Conservation (phyloP, 1,140 invertebrate genomes). For the Bilobella aurantiaca region DNA sequence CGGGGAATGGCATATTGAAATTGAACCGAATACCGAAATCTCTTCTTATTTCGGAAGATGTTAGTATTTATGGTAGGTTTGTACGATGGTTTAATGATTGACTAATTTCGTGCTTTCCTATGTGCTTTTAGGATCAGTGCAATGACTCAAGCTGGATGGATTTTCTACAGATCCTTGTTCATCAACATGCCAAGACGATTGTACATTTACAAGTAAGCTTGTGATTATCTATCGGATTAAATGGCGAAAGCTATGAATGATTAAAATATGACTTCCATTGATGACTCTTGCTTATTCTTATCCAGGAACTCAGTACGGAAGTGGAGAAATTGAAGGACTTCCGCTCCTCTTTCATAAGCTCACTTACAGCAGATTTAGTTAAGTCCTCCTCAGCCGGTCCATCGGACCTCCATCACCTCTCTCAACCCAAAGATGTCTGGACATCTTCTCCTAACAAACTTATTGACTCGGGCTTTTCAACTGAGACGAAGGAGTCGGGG, state of each 20-base stretch:
- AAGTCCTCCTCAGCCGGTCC: conserved; percentile 8
- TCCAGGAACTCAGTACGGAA: conserved; percentile 4
- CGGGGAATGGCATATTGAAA: no score
- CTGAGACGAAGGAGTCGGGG: conserved; percentile 28
- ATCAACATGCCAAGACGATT: conserved; percentile 35
- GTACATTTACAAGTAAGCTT: conserved; percentile 30
- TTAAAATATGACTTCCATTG: no score
- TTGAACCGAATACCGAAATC: not conserved
- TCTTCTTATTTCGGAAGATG: not conserved
- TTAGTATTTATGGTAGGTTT: not conserved
- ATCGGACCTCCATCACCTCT: conserved; percentile 9
- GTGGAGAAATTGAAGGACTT: conserved; percentile 15
- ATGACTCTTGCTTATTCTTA: not conserved
- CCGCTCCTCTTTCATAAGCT: conserved; percentile 4
- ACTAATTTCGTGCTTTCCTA: conserved; percentile 12
- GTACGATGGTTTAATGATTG: not conserved
- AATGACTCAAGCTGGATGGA: conserved; percentile 30
- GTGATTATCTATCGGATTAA: not conserved
- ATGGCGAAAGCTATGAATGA: no score
- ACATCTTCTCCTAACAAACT: conserved; percentile 15
- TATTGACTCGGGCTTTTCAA: conserved; percentile 30
- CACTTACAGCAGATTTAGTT: not conserved
- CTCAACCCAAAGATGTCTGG: conserved; percentile 5
- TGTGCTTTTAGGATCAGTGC: conserved; percentile 20
- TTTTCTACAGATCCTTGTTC: conserved; percentile 34